Base-by-base conservation (phyloP, 2,113 vertebrate genomes). In the Ammodytes dubius region DNA sequence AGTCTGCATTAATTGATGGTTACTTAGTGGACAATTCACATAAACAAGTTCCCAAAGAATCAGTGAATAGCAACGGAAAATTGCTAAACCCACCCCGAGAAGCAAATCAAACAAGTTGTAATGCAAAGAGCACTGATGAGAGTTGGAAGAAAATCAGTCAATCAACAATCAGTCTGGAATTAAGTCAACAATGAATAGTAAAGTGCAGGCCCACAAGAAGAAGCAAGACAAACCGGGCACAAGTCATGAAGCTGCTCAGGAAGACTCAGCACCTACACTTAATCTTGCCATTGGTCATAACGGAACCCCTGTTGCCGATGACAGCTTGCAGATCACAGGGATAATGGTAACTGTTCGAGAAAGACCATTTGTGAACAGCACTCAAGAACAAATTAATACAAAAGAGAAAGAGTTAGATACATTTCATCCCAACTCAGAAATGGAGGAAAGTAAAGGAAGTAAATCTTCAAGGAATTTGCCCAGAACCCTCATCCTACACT, bases 341-440 rank as follows among this genome's bases (percentile, higher is more conserved):
- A 92, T 94, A 84, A 90, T 86, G 84, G 92, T 94, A 46, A 91
- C 76, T 54, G 85, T 92, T 17, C 81, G 63, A 66, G 90, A 90
- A 75, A 90, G 82, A 81, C 45, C 69, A 50, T 49, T 61, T 43
- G 12, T 46, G n/a, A 40, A 75, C 71, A 70, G 4, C n/a, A 14
- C 6, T 50, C 57, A 42, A 70, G 63, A 86, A 35, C 35, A 74
- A 35, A 59, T 45, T 0, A 27, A 17, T 59, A 19, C 19, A 64
- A 78, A 63, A 37, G 61, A 82, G 35, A 53, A 69, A 74, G 63
- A 85, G 17, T 3, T 47, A 19, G 74, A 81, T 58, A 71, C 69
- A 68, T 14, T 7, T 7, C 14, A 19, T 19, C 45, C 42, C 15
- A 79, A 15, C 58, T 58, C 71, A 67, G 56, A 46, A 53, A 1